Evolutionary conservation across 2,888 invertebrate species (phyloP).

Genomic region (Nemoura dubitans): DNA sequence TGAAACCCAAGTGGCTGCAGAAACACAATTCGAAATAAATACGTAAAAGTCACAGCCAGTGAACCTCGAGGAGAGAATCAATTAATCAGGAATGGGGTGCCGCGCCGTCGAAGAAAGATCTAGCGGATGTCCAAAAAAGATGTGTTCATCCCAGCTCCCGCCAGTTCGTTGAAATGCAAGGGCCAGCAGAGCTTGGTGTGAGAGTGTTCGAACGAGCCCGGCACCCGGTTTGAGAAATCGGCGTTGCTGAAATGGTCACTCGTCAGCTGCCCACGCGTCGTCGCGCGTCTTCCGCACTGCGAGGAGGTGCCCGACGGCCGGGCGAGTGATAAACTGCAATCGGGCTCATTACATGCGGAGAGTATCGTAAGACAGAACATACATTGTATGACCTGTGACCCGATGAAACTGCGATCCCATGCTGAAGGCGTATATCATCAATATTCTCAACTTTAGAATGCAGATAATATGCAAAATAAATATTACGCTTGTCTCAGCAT

Average conservation of each 20-base stretch:
- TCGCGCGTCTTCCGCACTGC: neutral
- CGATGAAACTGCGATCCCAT: neutral
- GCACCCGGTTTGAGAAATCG: no score
- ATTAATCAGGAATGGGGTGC: neutral
- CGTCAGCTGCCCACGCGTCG: neutral
- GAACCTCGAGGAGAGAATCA: neutral
- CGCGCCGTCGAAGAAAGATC: neutral
- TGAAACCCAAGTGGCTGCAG: neutral
- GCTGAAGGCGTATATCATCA: slow-evolving; percentile 2
- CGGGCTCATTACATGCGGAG: slow-evolving; percentile 22
- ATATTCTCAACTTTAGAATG: neutral
- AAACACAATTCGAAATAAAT: neutral
- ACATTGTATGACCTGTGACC: slow-evolving; percentile 30
- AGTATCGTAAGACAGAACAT: slow-evolving; percentile 21
- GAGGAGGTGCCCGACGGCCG: neutral
- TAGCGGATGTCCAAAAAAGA: neutral
- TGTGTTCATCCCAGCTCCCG: neutral
- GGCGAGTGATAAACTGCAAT: slow-evolving; percentile 21
- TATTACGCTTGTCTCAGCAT: neutral
- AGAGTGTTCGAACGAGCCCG: neutral
- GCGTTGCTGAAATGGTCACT: neutral
- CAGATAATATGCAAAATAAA: neutral
- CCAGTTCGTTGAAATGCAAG: no score
- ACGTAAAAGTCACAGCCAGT: neutral
- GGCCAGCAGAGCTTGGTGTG: no score